A percentile compares a stretch with the other conserved stretches of the same genome.
phyloP scores from a whole-genome alignment of 2,113 vertebrate genomes.

The Ctenomys sociabilis region DNA sequence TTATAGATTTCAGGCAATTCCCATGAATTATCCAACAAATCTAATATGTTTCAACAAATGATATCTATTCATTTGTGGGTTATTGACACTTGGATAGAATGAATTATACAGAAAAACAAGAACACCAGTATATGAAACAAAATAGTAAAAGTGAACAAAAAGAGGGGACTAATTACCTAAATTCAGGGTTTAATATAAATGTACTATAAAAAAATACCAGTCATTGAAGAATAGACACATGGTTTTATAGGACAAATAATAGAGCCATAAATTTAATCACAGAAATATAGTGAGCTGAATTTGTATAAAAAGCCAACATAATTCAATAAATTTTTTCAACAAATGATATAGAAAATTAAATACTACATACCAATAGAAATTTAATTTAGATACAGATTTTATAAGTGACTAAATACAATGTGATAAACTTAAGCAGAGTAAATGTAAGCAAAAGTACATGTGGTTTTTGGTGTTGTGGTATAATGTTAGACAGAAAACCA shows the following conservation, averaged over 20 bases:
- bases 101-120: not conserved
- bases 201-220: too few relatives aligned
- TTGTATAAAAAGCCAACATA: not conserved
- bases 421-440: not conserved
- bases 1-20: not conserved
- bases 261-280: not conserved
- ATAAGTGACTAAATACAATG: not conserved
- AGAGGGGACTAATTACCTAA: not conserved
- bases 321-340: not conserved
- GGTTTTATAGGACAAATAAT: not conserved
- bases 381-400: not conserved
- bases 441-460: not conserved
- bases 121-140: not conserved
- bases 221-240: not conserved
- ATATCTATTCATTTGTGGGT: not conserved
- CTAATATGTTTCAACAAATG: too few relatives aligned
- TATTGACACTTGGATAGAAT: not conserved
- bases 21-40: not conserved
- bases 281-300: not conserved
- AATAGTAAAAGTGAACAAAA: not conserved
- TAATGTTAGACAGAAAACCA: not conserved
- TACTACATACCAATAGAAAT: not conserved
- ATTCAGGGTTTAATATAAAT: not conserved
- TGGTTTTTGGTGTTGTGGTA: not conserved
- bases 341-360: not conserved